phyloP scores from a whole-genome alignment of 2,113 vertebrate species.

The Marmota flaviventris region DNA sequence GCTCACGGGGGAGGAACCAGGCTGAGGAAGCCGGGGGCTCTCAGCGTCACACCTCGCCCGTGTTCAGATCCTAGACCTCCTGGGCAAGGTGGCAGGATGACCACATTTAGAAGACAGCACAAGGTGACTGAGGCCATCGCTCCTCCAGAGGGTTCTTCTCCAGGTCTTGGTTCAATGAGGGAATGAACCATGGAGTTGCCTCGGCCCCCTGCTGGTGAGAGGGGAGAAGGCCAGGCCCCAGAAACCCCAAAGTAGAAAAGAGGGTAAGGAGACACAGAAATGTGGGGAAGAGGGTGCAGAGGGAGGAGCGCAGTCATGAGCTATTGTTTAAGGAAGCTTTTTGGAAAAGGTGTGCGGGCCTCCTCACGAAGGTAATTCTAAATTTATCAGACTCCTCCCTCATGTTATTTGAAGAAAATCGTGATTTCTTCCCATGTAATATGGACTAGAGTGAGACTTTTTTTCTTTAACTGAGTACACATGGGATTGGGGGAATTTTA shows the following conservation, averaged over 20 bases:
- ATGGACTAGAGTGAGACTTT: not conserved
- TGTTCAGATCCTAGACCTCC: not conserved
- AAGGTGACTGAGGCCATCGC: not conserved
- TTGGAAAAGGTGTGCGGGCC: not conserved
- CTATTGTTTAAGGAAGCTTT: not conserved
- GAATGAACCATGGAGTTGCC: not conserved
- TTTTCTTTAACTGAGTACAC: not conserved
- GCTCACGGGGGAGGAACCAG: not conserved
- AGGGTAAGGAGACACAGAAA: not conserved
- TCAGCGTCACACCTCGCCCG: no score
- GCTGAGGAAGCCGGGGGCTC: not conserved
- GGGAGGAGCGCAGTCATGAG: not conserved
- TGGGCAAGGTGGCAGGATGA: not conserved
- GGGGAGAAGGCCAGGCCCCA: not conserved
- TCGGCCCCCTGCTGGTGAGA: constrained; percentile 57
- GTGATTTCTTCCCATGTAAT: not conserved
- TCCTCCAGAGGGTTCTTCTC: not conserved
- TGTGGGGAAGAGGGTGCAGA: not conserved
- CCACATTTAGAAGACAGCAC: not conserved
- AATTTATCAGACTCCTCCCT: not conserved
- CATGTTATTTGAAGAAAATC: not conserved
- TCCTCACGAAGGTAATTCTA: not conserved
- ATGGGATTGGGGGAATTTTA: not conserved
- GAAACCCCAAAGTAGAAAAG: not conserved
- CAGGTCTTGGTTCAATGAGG: not conserved